These are phyloP conservation scores for Zalophus californianus DNA, from an alignment of 2,797 vertebrate species.

Conservation along the genomic window DNA sequence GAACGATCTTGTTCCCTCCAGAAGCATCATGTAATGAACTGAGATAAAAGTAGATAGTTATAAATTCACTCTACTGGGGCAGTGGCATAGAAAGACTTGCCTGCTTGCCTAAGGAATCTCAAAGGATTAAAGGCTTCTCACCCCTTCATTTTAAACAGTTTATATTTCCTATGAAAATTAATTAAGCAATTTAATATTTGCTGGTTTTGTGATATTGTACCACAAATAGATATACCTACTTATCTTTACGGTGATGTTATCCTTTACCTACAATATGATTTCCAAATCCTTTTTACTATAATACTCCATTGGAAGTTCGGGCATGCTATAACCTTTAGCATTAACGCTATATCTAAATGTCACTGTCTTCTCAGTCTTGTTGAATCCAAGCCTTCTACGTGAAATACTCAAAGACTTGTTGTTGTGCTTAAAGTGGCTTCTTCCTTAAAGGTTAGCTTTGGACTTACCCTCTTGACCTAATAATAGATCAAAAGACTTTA, in stretches of 20 bases:
- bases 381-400: not conserved
- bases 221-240: not conserved
- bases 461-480: not conserved
- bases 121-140: not conserved
- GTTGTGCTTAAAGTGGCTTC: not conserved
- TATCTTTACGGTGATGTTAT: not conserved
- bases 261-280: not conserved
- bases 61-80: not conserved
- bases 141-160: not conserved
- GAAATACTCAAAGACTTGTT: not conserved
- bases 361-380: not conserved
- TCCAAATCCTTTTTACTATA: not conserved
- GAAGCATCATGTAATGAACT: not conserved
- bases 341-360: not conserved
- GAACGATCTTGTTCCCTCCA: not conserved
- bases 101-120: not conserved
- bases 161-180: not conserved
- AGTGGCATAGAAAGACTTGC: not conserved
- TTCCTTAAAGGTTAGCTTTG: conserved; percentile 18
- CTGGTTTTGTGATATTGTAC: not conserved
- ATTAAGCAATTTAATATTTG: not conserved
- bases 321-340: not conserved
- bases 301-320: not conserved
- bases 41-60: not conserved
- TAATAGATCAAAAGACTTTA: not conserved